Percentiles rank a stretch among this genome's conserved stretches.
Conservation (phyloP, 2,797 vertebrate species). For the Lepilemur septentrionalis region DNA sequence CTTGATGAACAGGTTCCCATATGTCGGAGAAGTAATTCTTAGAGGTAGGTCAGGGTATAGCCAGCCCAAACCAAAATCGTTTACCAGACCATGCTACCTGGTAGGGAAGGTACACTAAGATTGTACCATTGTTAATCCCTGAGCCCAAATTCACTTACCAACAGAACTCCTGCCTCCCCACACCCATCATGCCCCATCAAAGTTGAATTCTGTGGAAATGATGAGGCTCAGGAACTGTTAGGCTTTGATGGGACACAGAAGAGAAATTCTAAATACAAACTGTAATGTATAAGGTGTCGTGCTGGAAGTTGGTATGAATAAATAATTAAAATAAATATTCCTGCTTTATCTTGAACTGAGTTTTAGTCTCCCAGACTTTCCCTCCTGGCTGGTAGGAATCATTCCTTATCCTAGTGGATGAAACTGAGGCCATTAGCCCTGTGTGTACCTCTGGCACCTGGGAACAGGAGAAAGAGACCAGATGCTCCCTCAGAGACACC, state of each 20-base stretch:
- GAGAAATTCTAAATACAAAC: not conserved
- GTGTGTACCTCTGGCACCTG: not conserved
- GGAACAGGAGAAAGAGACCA: not conserved
- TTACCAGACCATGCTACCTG: not conserved
- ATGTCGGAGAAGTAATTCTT: not conserved
- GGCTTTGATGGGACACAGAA: not conserved
- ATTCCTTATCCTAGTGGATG: not conserved
- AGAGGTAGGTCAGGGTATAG: not conserved
- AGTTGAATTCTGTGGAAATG: not conserved
- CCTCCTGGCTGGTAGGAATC: not conserved
- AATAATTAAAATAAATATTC: not conserved
- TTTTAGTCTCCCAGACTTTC: not conserved
- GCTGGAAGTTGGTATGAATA: not conserved
- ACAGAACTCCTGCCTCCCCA: not conserved
- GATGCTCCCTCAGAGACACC: not conserved
- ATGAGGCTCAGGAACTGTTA: not conserved
- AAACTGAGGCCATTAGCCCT: not conserved
- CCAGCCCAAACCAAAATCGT: not conserved
- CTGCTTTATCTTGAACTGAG: not conserved
- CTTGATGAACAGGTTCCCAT: not conserved
- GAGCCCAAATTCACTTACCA: not conserved
- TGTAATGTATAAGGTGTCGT: rapidly evolving
- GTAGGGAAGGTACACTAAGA: not conserved
- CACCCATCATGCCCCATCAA: not conserved
- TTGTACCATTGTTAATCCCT: not conserved